Evolutionary conservation across 2,888 invertebrate species (phyloP), one percentile per base, ranked within the genome.

Genomic region (Epistrophella euchroma): DNA sequence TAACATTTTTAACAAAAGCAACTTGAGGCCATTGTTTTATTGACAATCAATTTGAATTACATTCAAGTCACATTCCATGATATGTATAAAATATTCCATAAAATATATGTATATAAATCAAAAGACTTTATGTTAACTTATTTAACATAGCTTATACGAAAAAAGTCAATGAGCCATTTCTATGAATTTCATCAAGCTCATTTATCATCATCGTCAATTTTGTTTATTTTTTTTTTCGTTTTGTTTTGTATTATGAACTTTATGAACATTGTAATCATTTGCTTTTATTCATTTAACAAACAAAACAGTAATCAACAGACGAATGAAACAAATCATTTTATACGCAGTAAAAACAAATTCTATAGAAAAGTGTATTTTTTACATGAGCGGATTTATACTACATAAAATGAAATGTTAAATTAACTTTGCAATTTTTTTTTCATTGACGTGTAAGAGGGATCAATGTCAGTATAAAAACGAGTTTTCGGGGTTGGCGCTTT

Each of bases 291-390:
- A 84, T 70, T 79, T 35, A 71, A 52, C 79, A 72, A 55, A 73
- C 68, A 79, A 79, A 83, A 74, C 68, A 79, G 79, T 79, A 83
- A 79, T 79, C 83, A 79, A 52, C 75, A 66, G 25, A 56, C 50
- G 17, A 71, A 56, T 50, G 68, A 73, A 83, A 80, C 80, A 75
- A 74, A 84, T 79, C 83, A 70, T 71, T 84, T 79, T 50, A 35
- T 83, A 58, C 22, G n/a, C 45, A 35, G 32, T 62, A 17, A 43
- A 58, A 43, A 66, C 43, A 77, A 37, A 62, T 62, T 47, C 76
- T 35, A 6, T 58, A 35, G 58, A 17, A 32, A 45, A 6, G 28
- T 55, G 17, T 11, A 56, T 28, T 35, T 17, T 17, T 35, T 11
- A 0, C 58, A 58, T 15, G 58, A 19, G 37, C 58, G 35, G 37